Conservation (phyloP, 2,797 vertebrate genomes). For the Anas acuta region DNA sequence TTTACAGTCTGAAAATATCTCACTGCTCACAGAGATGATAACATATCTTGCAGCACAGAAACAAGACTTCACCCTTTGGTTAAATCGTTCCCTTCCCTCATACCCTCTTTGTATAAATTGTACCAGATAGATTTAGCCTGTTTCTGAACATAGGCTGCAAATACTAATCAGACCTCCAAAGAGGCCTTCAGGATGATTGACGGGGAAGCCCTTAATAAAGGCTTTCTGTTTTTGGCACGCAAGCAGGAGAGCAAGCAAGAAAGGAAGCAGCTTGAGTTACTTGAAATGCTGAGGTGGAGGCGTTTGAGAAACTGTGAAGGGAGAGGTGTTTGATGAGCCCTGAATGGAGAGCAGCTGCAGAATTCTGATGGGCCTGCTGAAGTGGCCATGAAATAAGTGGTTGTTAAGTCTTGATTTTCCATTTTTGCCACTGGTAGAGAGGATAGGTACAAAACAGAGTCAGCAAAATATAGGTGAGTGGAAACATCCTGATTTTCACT, state of each 20-base stretch:
- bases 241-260: slow-evolving; percentile 39
- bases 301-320: slow-evolving; percentile 54
- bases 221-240: slow-evolving; percentile 31
- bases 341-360: slow-evolving; percentile 23
- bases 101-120: neutral
- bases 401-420: neutral
- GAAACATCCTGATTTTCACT: neutral
- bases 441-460: neutral
- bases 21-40: neutral
- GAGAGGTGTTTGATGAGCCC: slow-evolving; percentile 53
- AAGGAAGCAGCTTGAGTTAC: slow-evolving; percentile 61
- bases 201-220: slow-evolving; percentile 54
- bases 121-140: neutral
- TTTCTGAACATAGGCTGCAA: slow-evolving; percentile 32
- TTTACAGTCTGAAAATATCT: neutral
- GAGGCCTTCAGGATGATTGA: slow-evolving; percentile 50
- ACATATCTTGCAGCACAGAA: neutral
- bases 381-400: neutral
- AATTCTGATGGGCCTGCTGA: slow-evolving; percentile 22
- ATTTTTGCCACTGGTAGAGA: neutral
- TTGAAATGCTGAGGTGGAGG: slow-evolving; percentile 61
- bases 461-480: neutral
- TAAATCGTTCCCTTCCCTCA: neutral
- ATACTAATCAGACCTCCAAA: slow-evolving; percentile 44
- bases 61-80: neutral